phyloP scores from a whole-genome alignment of 2,888 invertebrate genomes.

The Xestia sexstrigata region DNA sequence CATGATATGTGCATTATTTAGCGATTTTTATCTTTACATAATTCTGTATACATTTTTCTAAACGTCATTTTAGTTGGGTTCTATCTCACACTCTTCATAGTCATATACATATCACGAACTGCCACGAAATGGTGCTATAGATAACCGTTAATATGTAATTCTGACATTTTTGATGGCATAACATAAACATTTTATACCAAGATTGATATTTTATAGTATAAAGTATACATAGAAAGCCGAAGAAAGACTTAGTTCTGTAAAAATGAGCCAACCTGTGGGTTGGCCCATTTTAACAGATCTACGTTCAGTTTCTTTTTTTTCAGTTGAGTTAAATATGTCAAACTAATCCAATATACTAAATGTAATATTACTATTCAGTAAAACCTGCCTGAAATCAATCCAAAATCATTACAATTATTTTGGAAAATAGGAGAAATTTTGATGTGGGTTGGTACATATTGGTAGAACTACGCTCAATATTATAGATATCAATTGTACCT shows the following conservation, averaged over 20 bases:
- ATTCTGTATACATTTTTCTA: slow-evolving; percentile 22
- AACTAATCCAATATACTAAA: neutral
- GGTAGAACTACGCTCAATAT: slow-evolving; percentile 1
- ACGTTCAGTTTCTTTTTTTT: too few relatives aligned
- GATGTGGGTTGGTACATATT: neutral
- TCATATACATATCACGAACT: slow-evolving; percentile 47
- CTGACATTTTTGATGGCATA: neutral
- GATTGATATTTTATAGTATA: slow-evolving; percentile 7
- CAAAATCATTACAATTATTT: neutral
- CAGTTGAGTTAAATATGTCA: neutral
- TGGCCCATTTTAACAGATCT: too few relatives aligned
- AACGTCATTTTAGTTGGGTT: neutral
- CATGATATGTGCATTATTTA: neutral
- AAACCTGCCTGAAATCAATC: neutral
- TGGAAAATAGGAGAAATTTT: neutral
- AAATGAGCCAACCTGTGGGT: neutral
- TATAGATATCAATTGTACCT: neutral
- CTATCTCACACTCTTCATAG: slow-evolving; percentile 2
- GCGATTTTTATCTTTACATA: slow-evolving; percentile 9
- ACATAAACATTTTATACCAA: slow-evolving; percentile 10
- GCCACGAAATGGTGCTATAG: slow-evolving; percentile 55
- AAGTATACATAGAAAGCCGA: slow-evolving; percentile 17
- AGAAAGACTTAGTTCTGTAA: neutral
- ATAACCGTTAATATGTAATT: slow-evolving; percentile 34
- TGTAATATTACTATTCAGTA: neutral